phyloP scores from a whole-genome alignment of 2,797 vertebrate genomes.

The Cryptoprocta ferox region DNA sequence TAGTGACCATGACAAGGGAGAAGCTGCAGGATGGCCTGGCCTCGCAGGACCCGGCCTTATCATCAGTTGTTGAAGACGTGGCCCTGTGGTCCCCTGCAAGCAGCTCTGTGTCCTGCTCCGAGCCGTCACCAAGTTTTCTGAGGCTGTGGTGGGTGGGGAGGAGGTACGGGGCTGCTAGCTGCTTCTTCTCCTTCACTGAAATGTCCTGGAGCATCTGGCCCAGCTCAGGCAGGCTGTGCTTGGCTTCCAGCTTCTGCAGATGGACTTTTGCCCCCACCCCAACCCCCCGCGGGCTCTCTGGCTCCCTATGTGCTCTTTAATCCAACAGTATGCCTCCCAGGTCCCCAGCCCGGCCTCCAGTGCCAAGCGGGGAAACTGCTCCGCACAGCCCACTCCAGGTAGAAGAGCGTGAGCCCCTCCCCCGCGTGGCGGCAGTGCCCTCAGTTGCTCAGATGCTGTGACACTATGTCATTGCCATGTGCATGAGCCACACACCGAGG shows the following conservation, averaged over 20 bases:
- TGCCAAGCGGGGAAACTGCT: slow-evolving; percentile 92
- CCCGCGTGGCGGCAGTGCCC: slow-evolving; percentile 51
- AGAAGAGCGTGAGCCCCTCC: slow-evolving; percentile 59
- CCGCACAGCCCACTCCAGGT: slow-evolving; percentile 83
- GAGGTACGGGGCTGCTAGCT: slow-evolving; percentile 76
- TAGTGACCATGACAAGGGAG: slow-evolving; percentile 86
- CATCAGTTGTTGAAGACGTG: slow-evolving; percentile 91
- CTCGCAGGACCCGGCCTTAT: slow-evolving; percentile 88
- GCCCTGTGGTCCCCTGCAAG: slow-evolving; percentile 78
- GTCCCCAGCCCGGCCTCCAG: slow-evolving; percentile 91
- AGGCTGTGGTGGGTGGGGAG: slow-evolving; percentile 72
- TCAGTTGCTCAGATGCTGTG: slow-evolving; percentile 89
- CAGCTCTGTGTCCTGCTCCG: slow-evolving; percentile 90
- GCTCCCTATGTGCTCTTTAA: slow-evolving; percentile 88
- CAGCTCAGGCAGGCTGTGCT: slow-evolving; percentile 91
- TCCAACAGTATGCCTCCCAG: slow-evolving; percentile 88
- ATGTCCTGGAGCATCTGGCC: slow-evolving; percentile 88
- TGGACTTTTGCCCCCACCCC: slow-evolving; percentile 81
- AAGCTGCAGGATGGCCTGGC: slow-evolving; percentile 86
- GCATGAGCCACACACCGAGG: slow-evolving; percentile 93
- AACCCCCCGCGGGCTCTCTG: slow-evolving; percentile 86
- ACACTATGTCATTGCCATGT: slow-evolving; percentile 91
- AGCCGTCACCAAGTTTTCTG: slow-evolving; percentile 90
- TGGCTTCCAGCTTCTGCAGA: slow-evolving; percentile 92
- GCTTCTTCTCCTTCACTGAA: slow-evolving; percentile 93